These are phyloP conservation scores for Pyrgus malvae DNA, from an alignment of 2,888 invertebrate genomes.

Conservation along the genomic window DNA sequence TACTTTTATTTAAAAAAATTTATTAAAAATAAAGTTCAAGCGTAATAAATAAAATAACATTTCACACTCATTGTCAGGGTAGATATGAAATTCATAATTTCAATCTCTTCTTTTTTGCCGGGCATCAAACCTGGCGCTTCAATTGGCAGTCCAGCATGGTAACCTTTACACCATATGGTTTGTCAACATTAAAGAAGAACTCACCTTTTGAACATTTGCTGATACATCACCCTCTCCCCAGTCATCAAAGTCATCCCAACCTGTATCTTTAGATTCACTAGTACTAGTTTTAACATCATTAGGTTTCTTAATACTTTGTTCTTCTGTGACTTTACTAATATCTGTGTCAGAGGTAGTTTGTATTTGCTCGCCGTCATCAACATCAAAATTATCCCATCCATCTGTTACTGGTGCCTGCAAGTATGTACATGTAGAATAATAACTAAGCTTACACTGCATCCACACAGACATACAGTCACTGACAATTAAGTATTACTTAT, in stretches of 20 bases:
- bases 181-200: too few relatives aligned
- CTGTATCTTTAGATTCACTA: constrained; percentile 60
- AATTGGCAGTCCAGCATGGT: too few relatives aligned
- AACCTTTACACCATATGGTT: too few relatives aligned
- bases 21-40: too few relatives aligned
- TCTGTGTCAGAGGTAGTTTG: constrained; percentile 11
- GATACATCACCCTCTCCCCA: constrained; percentile 59
- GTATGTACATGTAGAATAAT: background rate
- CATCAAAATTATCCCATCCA: constrained; percentile 78
- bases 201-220: constrained; percentile 40
- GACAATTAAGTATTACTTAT: too few relatives aligned
- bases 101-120: too few relatives aligned
- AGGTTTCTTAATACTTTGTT: background rate
- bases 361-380: constrained; percentile 54
- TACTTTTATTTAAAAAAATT: too few relatives aligned
- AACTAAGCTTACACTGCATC: background rate
- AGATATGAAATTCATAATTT: too few relatives aligned
- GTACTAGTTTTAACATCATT: constrained; percentile 27
- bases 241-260: constrained; percentile 79
- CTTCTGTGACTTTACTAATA: background rate
- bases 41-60: too few relatives aligned
- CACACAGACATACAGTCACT: too few relatives aligned
- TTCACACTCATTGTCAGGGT: too few relatives aligned
- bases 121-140: too few relatives aligned
- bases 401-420: constrained; percentile 45